phyloP scores from a whole-genome alignment of 2,888 invertebrate species.

The Rosalia funebris region DNA sequence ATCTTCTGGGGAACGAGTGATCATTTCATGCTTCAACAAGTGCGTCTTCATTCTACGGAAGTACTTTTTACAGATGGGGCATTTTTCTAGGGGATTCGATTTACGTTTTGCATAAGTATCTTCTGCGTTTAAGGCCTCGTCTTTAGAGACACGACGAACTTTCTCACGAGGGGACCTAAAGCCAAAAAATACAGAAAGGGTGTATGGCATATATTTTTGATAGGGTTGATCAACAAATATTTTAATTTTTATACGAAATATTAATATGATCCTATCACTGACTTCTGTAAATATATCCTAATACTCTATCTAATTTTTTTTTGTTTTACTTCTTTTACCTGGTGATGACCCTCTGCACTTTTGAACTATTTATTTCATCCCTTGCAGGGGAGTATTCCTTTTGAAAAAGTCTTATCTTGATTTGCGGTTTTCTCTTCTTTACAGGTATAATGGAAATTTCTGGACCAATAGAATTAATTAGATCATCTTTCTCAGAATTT shows the following conservation, averaged over 20 bases:
- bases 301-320: too few relatives aligned
- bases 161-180: constrained; percentile 48
- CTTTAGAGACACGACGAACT: constrained; percentile 55
- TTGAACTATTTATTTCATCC: constrained; percentile 33
- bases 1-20: constrained; percentile 50
- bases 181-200: too few relatives aligned
- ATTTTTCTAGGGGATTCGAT: constrained; percentile 61
- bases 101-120: constrained; percentile 57
- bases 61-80: constrained; percentile 61
- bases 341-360: constrained; percentile 31
- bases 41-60: constrained; percentile 65
- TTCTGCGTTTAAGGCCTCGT: constrained; percentile 52
- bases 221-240: too few relatives aligned
- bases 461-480: constrained; percentile 43
- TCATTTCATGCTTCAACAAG: constrained; percentile 60
- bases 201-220: too few relatives aligned
- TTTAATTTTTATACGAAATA: too few relatives aligned
- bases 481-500: constrained; percentile 36
- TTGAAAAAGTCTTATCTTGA: constrained; percentile 51
- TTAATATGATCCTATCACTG: too few relatives aligned
- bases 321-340: constrained; percentile 40
- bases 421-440: constrained; percentile 44
- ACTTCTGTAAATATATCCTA: too few relatives aligned
- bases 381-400: constrained; percentile 45
- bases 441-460: constrained; percentile 54